Base-by-base conservation (phyloP, 2,888 invertebrate species). In the Mimas tiliae region DNA sequence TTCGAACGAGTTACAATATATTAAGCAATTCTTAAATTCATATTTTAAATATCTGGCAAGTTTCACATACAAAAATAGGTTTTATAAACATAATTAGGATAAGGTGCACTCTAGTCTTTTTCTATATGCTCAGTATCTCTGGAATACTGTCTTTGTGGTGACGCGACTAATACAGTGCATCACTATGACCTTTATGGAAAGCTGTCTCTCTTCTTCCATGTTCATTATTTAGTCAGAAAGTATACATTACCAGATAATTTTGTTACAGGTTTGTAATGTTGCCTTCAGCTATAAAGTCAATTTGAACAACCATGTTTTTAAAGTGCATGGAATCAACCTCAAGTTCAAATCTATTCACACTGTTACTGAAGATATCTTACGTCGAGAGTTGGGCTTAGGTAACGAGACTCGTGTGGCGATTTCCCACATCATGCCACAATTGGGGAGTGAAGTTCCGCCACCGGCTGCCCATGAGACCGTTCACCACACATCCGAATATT, bases 231-330 rank as follows among this genome's bases (percentile, higher is more conserved):
- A 1, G 50, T 9, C 16, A 19, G 8, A 50, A 19, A 50, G 50
- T 8, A 11, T 7, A 19, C 9, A 19, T 50, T 50, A 50, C 19
- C 9, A 50, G 19, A 50, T 2, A 62, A 63, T 63, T 50, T 19
- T 34, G 65, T 81, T 82, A 33, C 86, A 94, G 94, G 91, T 94
- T 33, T 94, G 94, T 83, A 92, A 90, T 69, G 91, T 94, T 0
- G 90, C 93, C 7, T 94, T 94, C 77, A 93, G 94, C 73, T 94
- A 94, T 78, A 94, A 94, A 72, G 94, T 94, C 70, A 94, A 94
- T 70, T 73, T 94, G 16, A 94, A 94, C 80, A 94, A 94, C 74
- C 94, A 94, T 70, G 94, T 93, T 65, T 86, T 78, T 68, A 94
- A 94, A 75, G 87, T 89, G 1, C 94, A 94, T 75, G 93, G 93